phyloP scores from a whole-genome alignment of 2,797 vertebrate species.

The Psittacula derbiana region DNA sequence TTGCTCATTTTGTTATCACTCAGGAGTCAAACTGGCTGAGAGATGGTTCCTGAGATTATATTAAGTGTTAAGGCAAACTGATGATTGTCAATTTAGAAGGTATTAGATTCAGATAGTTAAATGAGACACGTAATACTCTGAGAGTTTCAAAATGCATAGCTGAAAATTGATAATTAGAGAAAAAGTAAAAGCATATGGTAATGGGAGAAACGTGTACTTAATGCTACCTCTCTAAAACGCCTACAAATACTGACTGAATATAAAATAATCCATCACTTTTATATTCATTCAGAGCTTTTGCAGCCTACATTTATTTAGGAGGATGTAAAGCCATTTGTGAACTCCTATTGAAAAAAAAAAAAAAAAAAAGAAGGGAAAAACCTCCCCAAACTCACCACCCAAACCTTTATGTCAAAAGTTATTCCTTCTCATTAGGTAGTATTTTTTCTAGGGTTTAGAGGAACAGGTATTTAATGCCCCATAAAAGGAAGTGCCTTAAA shows the following conservation, averaged over 20 bases:
- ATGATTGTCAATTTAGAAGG: background rate
- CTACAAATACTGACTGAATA: background rate
- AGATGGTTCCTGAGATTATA: background rate
- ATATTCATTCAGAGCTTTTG: background rate
- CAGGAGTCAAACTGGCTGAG: background rate
- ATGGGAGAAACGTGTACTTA: background rate
- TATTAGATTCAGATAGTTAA: constrained; percentile 11
- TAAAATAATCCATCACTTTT: background rate
- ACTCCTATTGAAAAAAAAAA: background rate
- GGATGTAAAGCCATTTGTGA: background rate
- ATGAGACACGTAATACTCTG: background rate
- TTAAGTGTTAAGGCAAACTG: constrained; percentile 2
- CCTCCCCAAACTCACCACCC: rapidly evolving
- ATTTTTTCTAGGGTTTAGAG: background rate
- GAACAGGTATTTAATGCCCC: background rate
- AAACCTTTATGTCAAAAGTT: background rate
- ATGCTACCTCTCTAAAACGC: background rate
- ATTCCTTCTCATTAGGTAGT: background rate
- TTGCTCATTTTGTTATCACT: background rate
- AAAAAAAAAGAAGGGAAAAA: background rate
- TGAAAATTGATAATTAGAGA: constrained; percentile 21
- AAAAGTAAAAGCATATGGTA: background rate
- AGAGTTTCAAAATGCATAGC: constrained; percentile 34
- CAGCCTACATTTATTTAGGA: background rate
- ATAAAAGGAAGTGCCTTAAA: background rate